phyloP scores from a whole-genome alignment of 2,113 vertebrate genomes.

The Pseudorasbora parva region DNA sequence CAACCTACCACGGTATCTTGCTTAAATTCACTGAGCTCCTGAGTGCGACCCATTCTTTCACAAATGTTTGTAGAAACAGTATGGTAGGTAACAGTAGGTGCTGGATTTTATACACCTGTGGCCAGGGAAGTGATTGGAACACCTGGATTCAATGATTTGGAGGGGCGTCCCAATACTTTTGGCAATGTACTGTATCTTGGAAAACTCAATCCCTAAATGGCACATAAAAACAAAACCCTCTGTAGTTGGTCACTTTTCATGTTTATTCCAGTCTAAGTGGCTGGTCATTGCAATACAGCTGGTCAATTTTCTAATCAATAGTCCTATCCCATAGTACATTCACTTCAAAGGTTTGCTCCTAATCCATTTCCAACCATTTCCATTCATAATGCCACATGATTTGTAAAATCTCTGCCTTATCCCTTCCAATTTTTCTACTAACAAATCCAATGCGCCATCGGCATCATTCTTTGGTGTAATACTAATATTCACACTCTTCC shows the following conservation, averaged over 20 bases:
- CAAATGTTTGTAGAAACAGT: too few relatives aligned
- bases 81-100: too few relatives aligned
- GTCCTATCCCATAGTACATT: background rate
- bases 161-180: too few relatives aligned
- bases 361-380: slow-evolving; percentile 22
- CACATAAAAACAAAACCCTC: background rate
- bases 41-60: too few relatives aligned
- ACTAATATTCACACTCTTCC: slow-evolving; percentile 1
- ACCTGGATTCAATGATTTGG: too few relatives aligned
- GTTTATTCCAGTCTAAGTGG: background rate
- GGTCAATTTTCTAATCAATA: background rate
- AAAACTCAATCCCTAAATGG: background rate
- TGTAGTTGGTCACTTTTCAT: background rate
- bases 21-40: too few relatives aligned
- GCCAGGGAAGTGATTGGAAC: too few relatives aligned
- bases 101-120: too few relatives aligned
- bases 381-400: slow-evolving; percentile 38
- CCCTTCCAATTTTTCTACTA: slow-evolving; percentile 8
- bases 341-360: background rate
- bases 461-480: slow-evolving; percentile 17
- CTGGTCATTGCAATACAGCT: background rate
- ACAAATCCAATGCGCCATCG: slow-evolving; percentile 1
- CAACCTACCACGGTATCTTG: too few relatives aligned
- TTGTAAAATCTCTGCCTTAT: slow-evolving; percentile 60
- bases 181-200: background rate